Conservation (phyloP, 2,113 vertebrate genomes). For the Oriolus oriolus region DNA sequence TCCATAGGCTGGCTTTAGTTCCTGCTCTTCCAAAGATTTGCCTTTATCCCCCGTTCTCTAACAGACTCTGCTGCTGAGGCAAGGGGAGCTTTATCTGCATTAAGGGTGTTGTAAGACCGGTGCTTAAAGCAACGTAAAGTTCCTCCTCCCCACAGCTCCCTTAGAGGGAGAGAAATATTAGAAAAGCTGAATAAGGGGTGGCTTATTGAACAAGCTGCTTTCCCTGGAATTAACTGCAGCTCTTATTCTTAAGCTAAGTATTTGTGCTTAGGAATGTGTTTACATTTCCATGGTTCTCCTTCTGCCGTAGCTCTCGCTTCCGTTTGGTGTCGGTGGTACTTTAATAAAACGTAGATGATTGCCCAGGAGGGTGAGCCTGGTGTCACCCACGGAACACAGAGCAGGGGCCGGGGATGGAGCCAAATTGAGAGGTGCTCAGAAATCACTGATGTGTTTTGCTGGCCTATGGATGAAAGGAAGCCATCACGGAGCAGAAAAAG, state of each 20-base stretch:
- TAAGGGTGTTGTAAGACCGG: neutral
- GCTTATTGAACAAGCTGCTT: constrained; percentile 30
- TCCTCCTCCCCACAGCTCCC: neutral
- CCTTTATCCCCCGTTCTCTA: neutral
- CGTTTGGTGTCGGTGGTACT: constrained; percentile 70
- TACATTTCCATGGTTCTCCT: neutral
- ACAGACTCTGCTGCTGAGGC: neutral
- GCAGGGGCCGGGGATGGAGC: constrained; percentile 17
- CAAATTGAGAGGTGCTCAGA: constrained; percentile 57
- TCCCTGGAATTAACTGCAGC: constrained; percentile 28
- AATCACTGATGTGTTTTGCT: constrained; percentile 66
- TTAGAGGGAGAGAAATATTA: neutral
- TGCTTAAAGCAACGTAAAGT: neutral
- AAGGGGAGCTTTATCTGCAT: neutral
- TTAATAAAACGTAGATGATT: constrained; percentile 65
- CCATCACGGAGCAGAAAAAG: constrained; percentile 86
- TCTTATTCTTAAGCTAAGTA: neutral
- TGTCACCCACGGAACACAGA: constrained; percentile 3
- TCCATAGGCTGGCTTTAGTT: constrained; percentile 17
- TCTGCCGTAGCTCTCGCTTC: constrained; percentile 1
- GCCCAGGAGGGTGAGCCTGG: constrained; percentile 46
- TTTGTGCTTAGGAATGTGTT: constrained; percentile 41
- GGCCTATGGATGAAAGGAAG: constrained; percentile 84
- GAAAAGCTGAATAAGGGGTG: constrained; percentile 7
- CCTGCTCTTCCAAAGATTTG: neutral